These are phyloP conservation scores for Lithophane socia DNA, from an alignment of 2,888 invertebrate genomes.

Conservation along the genomic window DNA sequence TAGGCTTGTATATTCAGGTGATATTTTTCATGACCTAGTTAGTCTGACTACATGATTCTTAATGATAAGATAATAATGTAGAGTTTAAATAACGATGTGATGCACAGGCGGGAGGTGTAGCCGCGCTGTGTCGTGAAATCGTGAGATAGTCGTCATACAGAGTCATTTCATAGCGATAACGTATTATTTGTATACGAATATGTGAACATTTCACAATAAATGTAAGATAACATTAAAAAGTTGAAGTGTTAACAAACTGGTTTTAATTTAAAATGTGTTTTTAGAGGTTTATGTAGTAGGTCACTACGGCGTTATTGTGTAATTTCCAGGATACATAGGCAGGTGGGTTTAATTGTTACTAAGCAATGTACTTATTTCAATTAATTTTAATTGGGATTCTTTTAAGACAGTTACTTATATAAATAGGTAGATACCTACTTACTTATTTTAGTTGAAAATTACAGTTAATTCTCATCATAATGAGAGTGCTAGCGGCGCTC, in stretches of 20 bases:
- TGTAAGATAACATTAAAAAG: conserved; percentile 40
- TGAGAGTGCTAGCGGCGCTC: not conserved
- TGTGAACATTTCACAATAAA: conserved; percentile 56
- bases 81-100: conserved; percentile 32
- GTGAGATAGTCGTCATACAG: conserved; percentile 49
- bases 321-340: conserved; percentile 10
- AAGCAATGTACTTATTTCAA: not conserved
- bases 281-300: conserved; percentile 3
- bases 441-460: not conserved
- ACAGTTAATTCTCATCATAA: not conserved
- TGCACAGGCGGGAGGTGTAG: conserved; percentile 45
- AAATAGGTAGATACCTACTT: not conserved
- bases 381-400: not conserved
- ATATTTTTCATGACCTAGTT: conserved; percentile 64
- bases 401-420: no score
- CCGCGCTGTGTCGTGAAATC: conserved; percentile 40
- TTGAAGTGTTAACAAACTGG: conserved; percentile 26
- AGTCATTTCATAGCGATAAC: conserved; percentile 56
- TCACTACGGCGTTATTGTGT: conserved; percentile 21
- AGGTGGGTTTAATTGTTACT: not conserved
- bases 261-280: conserved; percentile 24
- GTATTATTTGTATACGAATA: conserved; percentile 50
- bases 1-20: conserved; percentile 35
- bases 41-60: conserved; percentile 50
- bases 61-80: conserved; percentile 62